A percentile compares a stretch with the other conserved stretches of the same genome.
Evolutionary conservation across 2,113 vertebrate genomes (phyloP).

Genomic region (Mirza zaza): DNA sequence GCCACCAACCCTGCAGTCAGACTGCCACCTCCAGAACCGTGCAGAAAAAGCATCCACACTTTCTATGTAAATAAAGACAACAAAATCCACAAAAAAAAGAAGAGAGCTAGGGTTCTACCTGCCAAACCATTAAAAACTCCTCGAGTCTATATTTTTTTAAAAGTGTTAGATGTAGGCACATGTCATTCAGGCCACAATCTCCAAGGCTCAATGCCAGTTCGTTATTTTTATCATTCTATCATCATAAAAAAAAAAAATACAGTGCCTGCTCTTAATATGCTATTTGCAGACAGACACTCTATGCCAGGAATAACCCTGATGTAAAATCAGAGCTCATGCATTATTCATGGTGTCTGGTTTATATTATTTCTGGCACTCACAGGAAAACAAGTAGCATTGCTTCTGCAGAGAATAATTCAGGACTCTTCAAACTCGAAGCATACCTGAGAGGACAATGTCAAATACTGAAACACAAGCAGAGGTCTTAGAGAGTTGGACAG

Average conservation of each 20-base stretch:
- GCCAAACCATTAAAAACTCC: background rate
- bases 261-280: slow-evolving; percentile 68
- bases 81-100: background rate
- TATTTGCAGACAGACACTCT: slow-evolving; percentile 72
- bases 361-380: slow-evolving; percentile 65
- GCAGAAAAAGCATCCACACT: background rate
- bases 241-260: slow-evolving; percentile 47
- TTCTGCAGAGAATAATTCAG: slow-evolving; percentile 61
- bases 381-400: slow-evolving; percentile 50
- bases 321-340: slow-evolving; percentile 76
- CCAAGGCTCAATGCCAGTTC: slow-evolving; percentile 59
- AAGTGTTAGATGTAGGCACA: background rate
- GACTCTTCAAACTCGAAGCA: background rate
- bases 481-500: background rate
- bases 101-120: background rate
- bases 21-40: background rate
- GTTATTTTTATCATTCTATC: slow-evolving; percentile 75
- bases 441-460: background rate
- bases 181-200: background rate
- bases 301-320: slow-evolving; percentile 75
- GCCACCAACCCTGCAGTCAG: no score
- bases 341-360: slow-evolving; percentile 76
- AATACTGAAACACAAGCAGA: no score
- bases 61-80: background rate
- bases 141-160: background rate